These are phyloP conservation scores for Pyrgilauda ruficollis DNA, from an alignment of 2,113 vertebrate genomes.

Conservation along the genomic window DNA sequence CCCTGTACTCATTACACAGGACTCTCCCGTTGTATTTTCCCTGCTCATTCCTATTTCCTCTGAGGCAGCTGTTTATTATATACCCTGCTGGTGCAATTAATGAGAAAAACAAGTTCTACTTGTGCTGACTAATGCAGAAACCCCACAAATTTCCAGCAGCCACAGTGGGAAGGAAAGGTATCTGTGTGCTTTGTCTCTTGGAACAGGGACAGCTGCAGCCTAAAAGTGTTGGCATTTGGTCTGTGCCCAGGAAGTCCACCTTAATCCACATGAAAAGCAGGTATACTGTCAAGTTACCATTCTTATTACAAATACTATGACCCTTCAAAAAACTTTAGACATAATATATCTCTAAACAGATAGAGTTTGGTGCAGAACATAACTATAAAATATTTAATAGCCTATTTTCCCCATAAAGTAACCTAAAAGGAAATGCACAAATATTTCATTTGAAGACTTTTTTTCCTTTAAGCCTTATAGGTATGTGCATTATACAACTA, in stretches of 20 bases:
- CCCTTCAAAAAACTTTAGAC: not conserved
- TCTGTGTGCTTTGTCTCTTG: not conserved
- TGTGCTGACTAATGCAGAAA: slow-evolving; percentile 26
- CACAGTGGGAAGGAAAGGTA: not conserved
- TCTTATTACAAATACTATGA: not conserved
- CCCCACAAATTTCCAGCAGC: not conserved
- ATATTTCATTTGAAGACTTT: not conserved
- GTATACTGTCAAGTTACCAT: not conserved
- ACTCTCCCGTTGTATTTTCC: not conserved
- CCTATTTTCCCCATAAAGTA: not conserved
- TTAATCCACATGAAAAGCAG: not conserved
- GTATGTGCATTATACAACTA: not conserved
- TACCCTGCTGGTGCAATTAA: slow-evolving; percentile 27
- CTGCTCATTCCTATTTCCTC: not conserved
- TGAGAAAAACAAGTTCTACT: not conserved
- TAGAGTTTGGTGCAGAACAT: not conserved
- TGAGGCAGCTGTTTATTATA: slow-evolving; percentile 4
- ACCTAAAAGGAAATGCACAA: not conserved
- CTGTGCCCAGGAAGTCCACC: not conserved
- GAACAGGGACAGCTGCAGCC: not conserved
- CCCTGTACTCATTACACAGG: not conserved
- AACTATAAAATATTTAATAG: not conserved
- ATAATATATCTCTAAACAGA: not conserved
- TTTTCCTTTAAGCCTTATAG: not conserved
- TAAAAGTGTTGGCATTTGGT: not conserved